Evolutionary conservation across 2,113 vertebrate genomes (phyloP), one percentile per base, ranked within the genome.

Genomic region (Myiozetetes cayanensis): DNA sequence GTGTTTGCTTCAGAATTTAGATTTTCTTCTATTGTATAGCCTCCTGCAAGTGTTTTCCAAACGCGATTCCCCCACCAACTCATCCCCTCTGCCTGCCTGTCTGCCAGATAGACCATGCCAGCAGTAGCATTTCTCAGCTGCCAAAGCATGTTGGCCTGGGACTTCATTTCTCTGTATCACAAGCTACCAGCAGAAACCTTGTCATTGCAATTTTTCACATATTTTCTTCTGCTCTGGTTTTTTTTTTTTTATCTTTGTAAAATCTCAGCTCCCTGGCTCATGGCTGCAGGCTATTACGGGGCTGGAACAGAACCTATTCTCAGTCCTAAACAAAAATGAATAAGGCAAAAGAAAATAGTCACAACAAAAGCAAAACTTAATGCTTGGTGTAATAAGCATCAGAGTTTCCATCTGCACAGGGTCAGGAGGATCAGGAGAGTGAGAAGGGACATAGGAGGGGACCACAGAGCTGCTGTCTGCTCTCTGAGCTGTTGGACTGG

Each of bases 151-250:
- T 80, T 84, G 91, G 93, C 72, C 73, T 83, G 84, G 86, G 83
- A 91, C 59, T 95, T 90, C 81, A 87, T 95, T 96, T 95, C 67
- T 93, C 75, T 85, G 56, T 88, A 95, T 93, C 92, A 87, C 80
- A 89, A 62, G 56, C 73, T 77, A 90, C 94, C 93, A 90, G 85
- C 82, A 94, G 78, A 87, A 96, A 67, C 78, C 90, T 41, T 85
- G 81, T 95, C 94, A 86, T 79, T 85, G 83, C 91, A 87, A 97
- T 91, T 96, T 86, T 88, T 86, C 87, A 94, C 76, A 33, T 84
- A 85, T 94, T 92, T 97, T 81, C 92, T 94, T 75, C 76, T 90
- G 31, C 43, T 93, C 74, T 80, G 28, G 28, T 13, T 63, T 92
- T 93, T 41, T 56, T 61, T 65, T 93, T 41, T 56, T 61, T 65